A percentile compares a stretch with the other conserved stretches of the same genome.
phyloP scores from a whole-genome alignment of 2,797 vertebrate species.

The Cottoperca gobio region DNA sequence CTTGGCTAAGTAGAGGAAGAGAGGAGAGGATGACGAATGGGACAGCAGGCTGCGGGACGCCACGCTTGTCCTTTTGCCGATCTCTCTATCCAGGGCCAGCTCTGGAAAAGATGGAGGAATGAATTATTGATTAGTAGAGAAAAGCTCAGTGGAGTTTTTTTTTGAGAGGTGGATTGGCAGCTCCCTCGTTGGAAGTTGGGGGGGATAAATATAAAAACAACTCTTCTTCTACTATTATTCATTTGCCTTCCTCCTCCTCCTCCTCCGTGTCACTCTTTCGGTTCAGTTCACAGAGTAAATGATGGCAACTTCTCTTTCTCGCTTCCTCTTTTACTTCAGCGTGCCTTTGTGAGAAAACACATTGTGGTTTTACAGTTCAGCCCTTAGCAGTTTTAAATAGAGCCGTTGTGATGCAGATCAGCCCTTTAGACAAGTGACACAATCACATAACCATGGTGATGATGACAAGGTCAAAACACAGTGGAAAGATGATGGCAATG shows the following conservation, averaged over 20 bases:
- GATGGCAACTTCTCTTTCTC: slow-evolving; percentile 43
- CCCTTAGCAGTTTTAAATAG: background rate
- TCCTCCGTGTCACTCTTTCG: background rate
- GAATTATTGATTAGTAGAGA: slow-evolving; percentile 64
- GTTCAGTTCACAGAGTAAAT: background rate
- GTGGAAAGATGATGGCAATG: background rate
- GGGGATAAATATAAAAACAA: slow-evolving; percentile 11
- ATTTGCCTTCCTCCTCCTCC: background rate
- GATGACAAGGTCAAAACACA: background rate
- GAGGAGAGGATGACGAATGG: slow-evolving; percentile 36
- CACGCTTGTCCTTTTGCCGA: slow-evolving; percentile 31
- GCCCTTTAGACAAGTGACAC: background rate
- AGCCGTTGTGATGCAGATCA: background rate
- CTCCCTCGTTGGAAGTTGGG: slow-evolving; percentile 13
- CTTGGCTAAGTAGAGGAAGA: slow-evolving; percentile 21
- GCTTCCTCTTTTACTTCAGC: slow-evolving; percentile 52
- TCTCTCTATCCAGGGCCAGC: slow-evolving; percentile 43
- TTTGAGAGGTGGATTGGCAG: background rate
- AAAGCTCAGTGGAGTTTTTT: slow-evolving; percentile 5
- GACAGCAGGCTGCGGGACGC: slow-evolving; percentile 35
- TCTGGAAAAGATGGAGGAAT: slow-evolving; percentile 69
- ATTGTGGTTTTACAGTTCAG: background rate
- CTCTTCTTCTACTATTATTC: background rate
- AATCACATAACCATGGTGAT: background rate
- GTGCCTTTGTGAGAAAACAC: slow-evolving; percentile 21